Base-by-base conservation (phyloP, 1,140 invertebrate genomes). In the Bombus fervidus region DNA sequence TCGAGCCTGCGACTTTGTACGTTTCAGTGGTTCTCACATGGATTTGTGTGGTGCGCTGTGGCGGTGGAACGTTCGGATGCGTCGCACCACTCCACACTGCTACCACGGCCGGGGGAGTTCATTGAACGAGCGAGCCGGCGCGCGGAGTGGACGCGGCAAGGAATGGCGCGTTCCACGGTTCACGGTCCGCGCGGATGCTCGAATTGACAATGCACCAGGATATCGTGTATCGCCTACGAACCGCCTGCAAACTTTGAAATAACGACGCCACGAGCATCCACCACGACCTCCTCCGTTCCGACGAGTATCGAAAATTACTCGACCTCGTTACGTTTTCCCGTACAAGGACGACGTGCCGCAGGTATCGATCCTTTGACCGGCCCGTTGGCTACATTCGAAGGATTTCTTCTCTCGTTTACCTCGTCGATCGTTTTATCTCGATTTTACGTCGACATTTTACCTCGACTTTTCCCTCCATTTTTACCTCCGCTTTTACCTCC, bases 21-120 rank as follows among this genome's bases (percentile, higher is more conserved):
- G 74, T 31, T 77, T 9, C 84, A 85, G 84, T 85, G 84, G 84
- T 81, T 85, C 84, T 81, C 84, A 81, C 59, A 71, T 13, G 53
- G 12, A 0, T 34, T 6, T n/a, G 25, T 13, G 59, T 10, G 59
- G 10, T 5, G 59, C 10, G 59, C 10, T n/a, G 59, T 0, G 22
- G 57, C 18, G 5, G 9, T 2, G 43, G 31, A 62, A 84, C 28
- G 59, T 62, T 84, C 6, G 68, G 75, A 39, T 18, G 74, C 62
- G 59, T 8, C 25, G 15, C 5, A 15, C 34, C 15, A 18, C 31
- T 53, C 47, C 18, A 53, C 47, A 2, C 47, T 22, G 47, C 47
- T 53, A 53, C 47, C 47, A 53, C 47, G 47, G 18, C 18, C 47
- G 47, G 18, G 47, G 31, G 39, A n/a, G 83, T 84, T 84, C 83